Evolutionary conservation across 2,888 invertebrate genomes (phyloP).

Genomic region (Muscina levida): DNA sequence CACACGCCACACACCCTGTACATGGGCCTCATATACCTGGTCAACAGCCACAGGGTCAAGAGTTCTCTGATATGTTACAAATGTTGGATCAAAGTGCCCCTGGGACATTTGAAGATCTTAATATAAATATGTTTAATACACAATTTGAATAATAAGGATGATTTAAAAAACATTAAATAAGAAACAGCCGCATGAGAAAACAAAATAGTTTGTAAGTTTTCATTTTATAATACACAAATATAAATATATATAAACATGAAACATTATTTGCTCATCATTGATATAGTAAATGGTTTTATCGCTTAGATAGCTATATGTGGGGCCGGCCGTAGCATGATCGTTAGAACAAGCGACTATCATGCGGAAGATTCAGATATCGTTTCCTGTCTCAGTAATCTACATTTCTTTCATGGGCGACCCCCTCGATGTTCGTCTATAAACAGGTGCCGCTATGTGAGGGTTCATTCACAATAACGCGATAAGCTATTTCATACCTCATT

Average conservation of each 20-base stretch:
- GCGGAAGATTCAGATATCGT: too few species aligned
- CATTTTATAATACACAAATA: constrained; percentile 9
- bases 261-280: too few species aligned
- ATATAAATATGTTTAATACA: constrained; percentile 93
- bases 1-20: constrained; percentile 70
- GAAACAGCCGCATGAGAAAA: constrained; percentile 25
- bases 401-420: too few species aligned
- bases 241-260: neutral
- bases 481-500: too few species aligned
- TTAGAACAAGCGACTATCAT: too few species aligned
- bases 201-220: constrained; percentile 34
- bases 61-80: constrained; percentile 95
- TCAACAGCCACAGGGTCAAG: constrained; percentile 84
- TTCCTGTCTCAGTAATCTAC: too few species aligned
- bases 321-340: too few species aligned
- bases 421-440: too few species aligned
- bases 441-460: too few species aligned
- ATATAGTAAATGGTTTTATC: too few species aligned
- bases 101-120: constrained; percentile 92
- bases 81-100: constrained; percentile 93
- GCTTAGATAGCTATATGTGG: too few species aligned
- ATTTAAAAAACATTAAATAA: constrained; percentile 1
- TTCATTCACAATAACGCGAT: too few species aligned
- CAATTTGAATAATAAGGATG: constrained; percentile 83
- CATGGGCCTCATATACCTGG: constrained; percentile 77